Conservation (phyloP, 2,113 vertebrate species). For the Sardina pilchardus region DNA sequence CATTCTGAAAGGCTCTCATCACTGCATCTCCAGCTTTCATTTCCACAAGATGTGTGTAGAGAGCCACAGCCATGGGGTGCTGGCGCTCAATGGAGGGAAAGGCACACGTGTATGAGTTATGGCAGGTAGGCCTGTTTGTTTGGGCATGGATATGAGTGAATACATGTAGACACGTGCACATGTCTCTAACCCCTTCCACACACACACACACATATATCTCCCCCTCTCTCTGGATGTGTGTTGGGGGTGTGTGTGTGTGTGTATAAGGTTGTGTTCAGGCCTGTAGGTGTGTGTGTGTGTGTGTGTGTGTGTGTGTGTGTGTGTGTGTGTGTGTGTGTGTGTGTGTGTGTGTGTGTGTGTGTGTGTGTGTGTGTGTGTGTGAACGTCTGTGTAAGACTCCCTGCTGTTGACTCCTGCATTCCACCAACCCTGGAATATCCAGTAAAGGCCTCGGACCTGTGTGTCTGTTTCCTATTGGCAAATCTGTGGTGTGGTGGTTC, state of each 20-base stretch:
- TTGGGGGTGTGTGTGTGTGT: not conserved
- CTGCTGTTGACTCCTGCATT: not conserved
- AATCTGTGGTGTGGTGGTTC: not conserved
- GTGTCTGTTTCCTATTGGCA: conserved; percentile 2
- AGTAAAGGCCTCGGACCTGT: conserved; percentile 19
- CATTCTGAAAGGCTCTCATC: not conserved
- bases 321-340: not conserved
- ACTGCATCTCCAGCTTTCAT: not conserved
- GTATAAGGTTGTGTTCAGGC: conserved; percentile 37
- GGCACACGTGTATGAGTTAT: no score
- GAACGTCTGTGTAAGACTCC: not conserved
- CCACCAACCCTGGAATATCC: not conserved
- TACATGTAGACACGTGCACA: no score
- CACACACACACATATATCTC: no score
- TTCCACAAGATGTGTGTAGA: not conserved
- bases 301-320: not conserved
- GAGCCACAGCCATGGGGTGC: no score
- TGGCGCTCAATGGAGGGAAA: no score
- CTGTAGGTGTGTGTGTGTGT: conserved; percentile 33
- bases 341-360: conserved; percentile 25
- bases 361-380: conserved; percentile 30
- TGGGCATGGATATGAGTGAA: no score
- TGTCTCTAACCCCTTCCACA: no score
- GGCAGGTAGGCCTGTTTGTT: no score
- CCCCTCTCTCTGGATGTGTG: no score